Evolutionary conservation across 2,113 vertebrate species (phyloP).

Genomic region (Vicugna pacos): DNA sequence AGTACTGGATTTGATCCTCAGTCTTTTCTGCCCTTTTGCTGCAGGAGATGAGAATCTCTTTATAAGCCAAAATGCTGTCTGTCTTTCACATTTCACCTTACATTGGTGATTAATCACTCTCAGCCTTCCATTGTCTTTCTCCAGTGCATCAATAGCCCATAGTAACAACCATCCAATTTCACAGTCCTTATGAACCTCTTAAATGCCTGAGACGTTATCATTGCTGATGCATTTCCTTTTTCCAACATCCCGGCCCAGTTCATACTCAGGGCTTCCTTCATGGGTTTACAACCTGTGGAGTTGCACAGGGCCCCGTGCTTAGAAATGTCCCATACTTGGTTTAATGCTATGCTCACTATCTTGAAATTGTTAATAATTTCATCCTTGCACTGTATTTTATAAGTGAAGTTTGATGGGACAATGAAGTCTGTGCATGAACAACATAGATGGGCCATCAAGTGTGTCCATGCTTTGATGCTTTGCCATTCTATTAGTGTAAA

Average conservation of each 20-base stretch:
- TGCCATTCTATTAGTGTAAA: background rate
- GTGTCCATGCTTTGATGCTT: no score
- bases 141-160: background rate
- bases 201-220: background rate
- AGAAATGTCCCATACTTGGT: background rate
- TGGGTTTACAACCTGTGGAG: background rate
- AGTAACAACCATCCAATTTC: background rate
- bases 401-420: background rate
- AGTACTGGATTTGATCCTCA: background rate
- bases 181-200: background rate
- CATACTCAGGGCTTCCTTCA: background rate
- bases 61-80: background rate
- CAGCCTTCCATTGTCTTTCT: background rate
- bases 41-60: background rate
- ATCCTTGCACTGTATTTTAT: background rate
- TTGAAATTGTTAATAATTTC: conserved; percentile 37
- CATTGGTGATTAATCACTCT: background rate
- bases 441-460: background rate
- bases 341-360: background rate
- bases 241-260: background rate
- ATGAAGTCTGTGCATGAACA: background rate
- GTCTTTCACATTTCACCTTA: background rate
- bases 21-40: background rate
- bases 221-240: background rate
- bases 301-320: background rate